phyloP scores from a whole-genome alignment of 2,797 vertebrate species.

The Danio choprae region DNA sequence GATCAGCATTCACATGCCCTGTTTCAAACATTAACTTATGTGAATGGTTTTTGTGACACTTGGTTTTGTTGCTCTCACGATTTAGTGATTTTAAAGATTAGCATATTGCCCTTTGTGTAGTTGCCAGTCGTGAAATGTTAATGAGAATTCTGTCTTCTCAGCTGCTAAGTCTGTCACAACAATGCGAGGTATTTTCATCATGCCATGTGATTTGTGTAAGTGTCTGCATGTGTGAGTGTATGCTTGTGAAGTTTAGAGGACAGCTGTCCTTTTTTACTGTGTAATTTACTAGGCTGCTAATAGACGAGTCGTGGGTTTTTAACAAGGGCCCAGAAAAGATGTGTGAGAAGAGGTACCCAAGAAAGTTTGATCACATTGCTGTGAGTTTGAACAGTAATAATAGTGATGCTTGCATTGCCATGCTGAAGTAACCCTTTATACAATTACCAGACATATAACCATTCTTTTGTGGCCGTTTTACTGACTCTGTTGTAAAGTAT shows the following conservation, averaged over 20 bases:
- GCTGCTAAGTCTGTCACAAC: conserved; percentile 31
- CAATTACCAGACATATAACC: not conserved
- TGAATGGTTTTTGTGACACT: conserved; percentile 5
- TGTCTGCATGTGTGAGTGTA: conserved; percentile 28
- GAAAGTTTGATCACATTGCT: not conserved
- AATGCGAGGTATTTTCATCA: conserved; percentile 13
- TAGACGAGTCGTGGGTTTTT: conserved; percentile 30
- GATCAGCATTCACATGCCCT: not conserved
- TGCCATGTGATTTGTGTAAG: conserved; percentile 17
- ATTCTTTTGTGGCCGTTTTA: not conserved
- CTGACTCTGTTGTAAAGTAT: not conserved
- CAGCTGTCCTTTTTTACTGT: conserved; percentile 25
- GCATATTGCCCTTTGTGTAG: conserved; percentile 8
- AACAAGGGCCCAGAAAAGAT: conserved; percentile 10
- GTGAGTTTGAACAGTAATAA: not conserved
- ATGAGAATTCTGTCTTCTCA: conserved; percentile 39
- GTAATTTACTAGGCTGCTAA: too few relatives aligned
- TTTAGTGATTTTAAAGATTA: conserved; percentile 28
- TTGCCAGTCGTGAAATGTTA: conserved; percentile 44
- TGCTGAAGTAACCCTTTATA: not conserved
- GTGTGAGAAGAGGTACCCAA: not conserved
- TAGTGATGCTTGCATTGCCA: not conserved
- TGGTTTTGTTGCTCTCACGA: conserved; percentile 14
- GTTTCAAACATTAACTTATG: conserved; percentile 1
- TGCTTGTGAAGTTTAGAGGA: conserved; percentile 31